phyloP scores from a whole-genome alignment of 2,888 invertebrate species.

The Diogma glabrata region DNA sequence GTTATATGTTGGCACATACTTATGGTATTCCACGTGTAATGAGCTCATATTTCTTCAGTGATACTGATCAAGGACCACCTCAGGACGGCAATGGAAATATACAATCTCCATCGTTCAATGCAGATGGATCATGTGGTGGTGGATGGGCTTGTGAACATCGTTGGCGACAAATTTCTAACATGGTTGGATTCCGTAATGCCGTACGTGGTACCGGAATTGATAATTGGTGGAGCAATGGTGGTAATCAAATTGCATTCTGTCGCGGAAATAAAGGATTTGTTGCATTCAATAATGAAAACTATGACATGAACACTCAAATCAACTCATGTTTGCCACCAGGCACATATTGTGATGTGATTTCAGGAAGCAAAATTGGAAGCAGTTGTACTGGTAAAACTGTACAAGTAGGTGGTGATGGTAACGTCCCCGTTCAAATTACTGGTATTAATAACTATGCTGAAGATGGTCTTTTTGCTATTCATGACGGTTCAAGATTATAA shows the following conservation, averaged over 20 bases:
- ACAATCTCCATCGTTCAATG: constrained; percentile 43
- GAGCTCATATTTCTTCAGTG: constrained; percentile 61
- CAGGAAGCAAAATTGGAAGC: constrained; percentile 37
- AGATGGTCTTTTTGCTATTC: constrained; percentile 15
- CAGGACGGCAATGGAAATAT: constrained; percentile 37
- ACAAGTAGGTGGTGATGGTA: constrained; percentile 11
- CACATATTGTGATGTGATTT: constrained; percentile 56
- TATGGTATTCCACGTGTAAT: constrained; percentile 64
- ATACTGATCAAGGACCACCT: constrained; percentile 39
- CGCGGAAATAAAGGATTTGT: constrained; percentile 58
- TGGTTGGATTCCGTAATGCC: constrained; percentile 59
- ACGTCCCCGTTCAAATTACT: constrained; percentile 1
- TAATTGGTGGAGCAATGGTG: constrained; percentile 64
- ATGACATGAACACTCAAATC: constrained; percentile 40
- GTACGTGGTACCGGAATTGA: constrained; percentile 42
- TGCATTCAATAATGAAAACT: constrained; percentile 56
- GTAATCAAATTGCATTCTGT: constrained; percentile 68
- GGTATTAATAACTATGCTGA: background rate
- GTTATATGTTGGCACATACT: constrained; percentile 64
- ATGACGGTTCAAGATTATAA: constrained; percentile 9
- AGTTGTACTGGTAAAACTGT: constrained; percentile 40
- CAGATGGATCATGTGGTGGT: constrained; percentile 48
- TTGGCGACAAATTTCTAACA: constrained; percentile 61
- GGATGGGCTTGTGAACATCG: constrained; percentile 72
- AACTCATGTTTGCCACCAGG: constrained; percentile 46